Percentiles rank a stretch among this genome's conserved stretches.
Evolutionary conservation across 2,113 vertebrate genomes (phyloP).

Genomic region (Rhinogobius similis): DNA sequence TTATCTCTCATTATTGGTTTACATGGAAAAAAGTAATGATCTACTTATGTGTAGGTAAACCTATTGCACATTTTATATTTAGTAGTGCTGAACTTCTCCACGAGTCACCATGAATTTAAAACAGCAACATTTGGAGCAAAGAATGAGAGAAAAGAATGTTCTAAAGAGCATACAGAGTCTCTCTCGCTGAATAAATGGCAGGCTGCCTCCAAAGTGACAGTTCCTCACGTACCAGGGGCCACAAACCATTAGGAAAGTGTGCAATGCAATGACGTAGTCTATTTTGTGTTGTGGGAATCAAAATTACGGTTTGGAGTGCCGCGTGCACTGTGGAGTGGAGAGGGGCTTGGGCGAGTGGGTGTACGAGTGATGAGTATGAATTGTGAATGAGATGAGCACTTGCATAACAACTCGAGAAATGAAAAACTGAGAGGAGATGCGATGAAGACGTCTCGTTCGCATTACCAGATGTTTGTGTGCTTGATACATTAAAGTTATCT

Average conservation of each 20-base stretch:
- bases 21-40: too few relatives aligned
- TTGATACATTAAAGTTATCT: slow-evolving; percentile 39
- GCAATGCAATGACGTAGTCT: slow-evolving; percentile 36
- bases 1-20: background rate
- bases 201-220: slow-evolving; percentile 36
- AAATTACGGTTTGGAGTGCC: slow-evolving; percentile 35
- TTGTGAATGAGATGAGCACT: slow-evolving; percentile 68
- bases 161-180: slow-evolving; percentile 33
- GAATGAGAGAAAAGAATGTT: background rate
- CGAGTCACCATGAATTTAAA: slow-evolving; percentile 11
- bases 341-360: slow-evolving; percentile 46
- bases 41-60: background rate
- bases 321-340: slow-evolving; percentile 15
- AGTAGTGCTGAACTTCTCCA: background rate
- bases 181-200: slow-evolving; percentile 47
- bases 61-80: background rate
- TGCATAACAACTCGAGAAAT: slow-evolving; percentile 54
- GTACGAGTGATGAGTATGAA: slow-evolving; percentile 59
- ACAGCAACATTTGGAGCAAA: background rate
- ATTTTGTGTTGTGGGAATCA: slow-evolving; percentile 37
- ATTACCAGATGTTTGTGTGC: slow-evolving; percentile 36
- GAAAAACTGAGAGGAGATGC: slow-evolving; percentile 47
- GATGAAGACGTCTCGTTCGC: slow-evolving; percentile 51
- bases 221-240: slow-evolving; percentile 32
- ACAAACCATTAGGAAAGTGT: slow-evolving; percentile 43